Evolutionary conservation across 2,797 vertebrate species (phyloP).

Genomic region (Hoplostethus atlanticus): DNA sequence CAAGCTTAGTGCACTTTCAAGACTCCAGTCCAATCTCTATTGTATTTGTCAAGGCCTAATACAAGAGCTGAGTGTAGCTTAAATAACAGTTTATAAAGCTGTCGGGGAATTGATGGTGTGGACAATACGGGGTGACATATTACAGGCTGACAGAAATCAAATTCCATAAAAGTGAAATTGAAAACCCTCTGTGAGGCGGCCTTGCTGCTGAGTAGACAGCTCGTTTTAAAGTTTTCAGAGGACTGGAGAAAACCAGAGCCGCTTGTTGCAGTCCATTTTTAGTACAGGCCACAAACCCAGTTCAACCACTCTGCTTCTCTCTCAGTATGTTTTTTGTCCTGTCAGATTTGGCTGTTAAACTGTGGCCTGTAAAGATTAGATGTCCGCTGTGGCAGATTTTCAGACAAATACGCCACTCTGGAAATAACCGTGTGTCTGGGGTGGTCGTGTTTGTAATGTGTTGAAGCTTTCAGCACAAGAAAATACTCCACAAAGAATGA

Average conservation of each 20-base stretch:
- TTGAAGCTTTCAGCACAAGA: not conserved
- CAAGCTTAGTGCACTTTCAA: slow-evolving; percentile 55
- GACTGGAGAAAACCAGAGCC: slow-evolving; percentile 57
- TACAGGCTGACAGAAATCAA: slow-evolving; percentile 88
- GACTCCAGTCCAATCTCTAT: slow-evolving; percentile 75
- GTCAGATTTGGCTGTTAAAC: slow-evolving; percentile 27
- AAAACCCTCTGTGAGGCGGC: slow-evolving; percentile 80
- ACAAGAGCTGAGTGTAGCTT: slow-evolving; percentile 81
- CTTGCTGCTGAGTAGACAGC: slow-evolving; percentile 81
- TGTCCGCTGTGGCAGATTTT: slow-evolving; percentile 21
- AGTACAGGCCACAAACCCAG: slow-evolving; percentile 31
- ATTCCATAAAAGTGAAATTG: slow-evolving; percentile 89
- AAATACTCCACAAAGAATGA: not conserved
- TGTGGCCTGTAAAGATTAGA: slow-evolving; percentile 42
- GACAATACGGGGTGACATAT: slow-evolving; percentile 86
- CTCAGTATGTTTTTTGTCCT: slow-evolving; percentile 34
- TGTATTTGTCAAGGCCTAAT: slow-evolving; percentile 86
- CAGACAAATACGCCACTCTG: not conserved
- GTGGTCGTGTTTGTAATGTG: not conserved
- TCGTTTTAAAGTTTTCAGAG: slow-evolving; percentile 80
- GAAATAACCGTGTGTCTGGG: not conserved
- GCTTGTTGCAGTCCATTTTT: slow-evolving; percentile 71
- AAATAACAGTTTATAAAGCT: slow-evolving; percentile 90
- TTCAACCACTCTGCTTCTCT: slow-evolving; percentile 50
- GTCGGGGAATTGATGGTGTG: slow-evolving; percentile 83